Conservation (phyloP, 2,797 vertebrate genomes). For the Sphenopsis melanotis region DNA sequence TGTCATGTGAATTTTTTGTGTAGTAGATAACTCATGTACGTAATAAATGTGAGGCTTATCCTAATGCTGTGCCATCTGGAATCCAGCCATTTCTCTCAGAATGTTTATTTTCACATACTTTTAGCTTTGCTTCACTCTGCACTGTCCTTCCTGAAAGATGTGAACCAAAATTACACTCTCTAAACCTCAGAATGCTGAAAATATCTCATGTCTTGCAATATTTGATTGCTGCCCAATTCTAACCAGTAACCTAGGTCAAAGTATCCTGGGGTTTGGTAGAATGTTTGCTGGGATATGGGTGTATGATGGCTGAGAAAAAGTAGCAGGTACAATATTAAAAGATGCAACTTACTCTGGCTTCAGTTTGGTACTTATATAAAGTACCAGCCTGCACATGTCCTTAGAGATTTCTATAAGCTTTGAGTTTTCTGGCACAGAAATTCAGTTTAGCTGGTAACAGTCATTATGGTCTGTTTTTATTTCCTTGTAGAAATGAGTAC, state of each 20-base stretch:
- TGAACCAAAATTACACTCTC: neutral
- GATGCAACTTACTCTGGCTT: neutral
- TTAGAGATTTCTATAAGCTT: neutral
- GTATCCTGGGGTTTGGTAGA: accelerated
- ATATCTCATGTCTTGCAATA: neutral
- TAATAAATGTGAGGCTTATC: neutral
- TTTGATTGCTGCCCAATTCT: neutral
- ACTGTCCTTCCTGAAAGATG: neutral
- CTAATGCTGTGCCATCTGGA: neutral
- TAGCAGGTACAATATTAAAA: neutral
- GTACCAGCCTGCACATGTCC: accelerated
- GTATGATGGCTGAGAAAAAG: neutral
- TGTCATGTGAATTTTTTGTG: neutral
- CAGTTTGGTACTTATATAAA: accelerated
- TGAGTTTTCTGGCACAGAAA: neutral
- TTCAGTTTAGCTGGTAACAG: neutral
- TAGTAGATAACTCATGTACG: neutral
- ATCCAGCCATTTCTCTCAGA: neutral
- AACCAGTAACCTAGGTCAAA: neutral
- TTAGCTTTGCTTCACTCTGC: neutral
- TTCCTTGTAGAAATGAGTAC: neutral
- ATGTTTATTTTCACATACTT: neutral
- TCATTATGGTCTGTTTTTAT: neutral
- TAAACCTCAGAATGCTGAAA: neutral
- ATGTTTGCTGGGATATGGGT: neutral